These are phyloP conservation scores for Semnornis frantzii DNA, from an alignment of 2,113 vertebrate species.

Conservation along the genomic window DNA sequence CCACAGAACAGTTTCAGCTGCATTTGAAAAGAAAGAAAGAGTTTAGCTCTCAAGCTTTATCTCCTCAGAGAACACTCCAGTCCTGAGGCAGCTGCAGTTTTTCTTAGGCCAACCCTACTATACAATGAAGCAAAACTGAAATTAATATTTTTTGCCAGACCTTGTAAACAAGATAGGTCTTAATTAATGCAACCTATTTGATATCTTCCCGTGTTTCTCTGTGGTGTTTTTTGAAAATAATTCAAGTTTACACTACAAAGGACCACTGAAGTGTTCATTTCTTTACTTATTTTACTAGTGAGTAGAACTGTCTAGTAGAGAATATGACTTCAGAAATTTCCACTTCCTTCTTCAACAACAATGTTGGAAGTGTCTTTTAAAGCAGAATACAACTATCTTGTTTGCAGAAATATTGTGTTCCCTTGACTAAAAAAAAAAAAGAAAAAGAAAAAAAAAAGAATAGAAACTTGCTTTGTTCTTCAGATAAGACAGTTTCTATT, in stretches of 20 bases:
- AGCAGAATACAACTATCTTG: not conserved
- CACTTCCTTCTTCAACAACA: not conserved
- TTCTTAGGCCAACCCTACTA: not conserved
- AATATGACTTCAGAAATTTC: not conserved
- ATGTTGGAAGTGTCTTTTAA: not conserved
- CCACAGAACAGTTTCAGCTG: too few species aligned
- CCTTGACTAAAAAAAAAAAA: not conserved
- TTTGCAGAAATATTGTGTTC: not conserved
- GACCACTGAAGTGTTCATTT: not conserved
- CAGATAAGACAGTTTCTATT: not conserved
- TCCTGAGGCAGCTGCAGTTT: not conserved
- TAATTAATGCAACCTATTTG: not conserved
- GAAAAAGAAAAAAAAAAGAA: not conserved
- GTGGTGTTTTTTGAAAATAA: not conserved
- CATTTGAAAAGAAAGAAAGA: too few species aligned
- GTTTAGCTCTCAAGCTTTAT: not conserved
- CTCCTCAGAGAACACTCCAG: not conserved
- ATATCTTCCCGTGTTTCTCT: not conserved
- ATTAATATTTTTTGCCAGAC: not conserved
- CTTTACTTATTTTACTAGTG: not conserved
- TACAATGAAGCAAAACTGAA: not conserved
- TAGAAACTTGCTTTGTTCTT: not conserved
- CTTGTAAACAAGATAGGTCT: not conserved
- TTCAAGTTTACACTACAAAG: not conserved
- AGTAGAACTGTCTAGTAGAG: not conserved